phyloP scores from a whole-genome alignment of 2,888 invertebrate genomes.

The Megaustenia siamemsis region DNA sequence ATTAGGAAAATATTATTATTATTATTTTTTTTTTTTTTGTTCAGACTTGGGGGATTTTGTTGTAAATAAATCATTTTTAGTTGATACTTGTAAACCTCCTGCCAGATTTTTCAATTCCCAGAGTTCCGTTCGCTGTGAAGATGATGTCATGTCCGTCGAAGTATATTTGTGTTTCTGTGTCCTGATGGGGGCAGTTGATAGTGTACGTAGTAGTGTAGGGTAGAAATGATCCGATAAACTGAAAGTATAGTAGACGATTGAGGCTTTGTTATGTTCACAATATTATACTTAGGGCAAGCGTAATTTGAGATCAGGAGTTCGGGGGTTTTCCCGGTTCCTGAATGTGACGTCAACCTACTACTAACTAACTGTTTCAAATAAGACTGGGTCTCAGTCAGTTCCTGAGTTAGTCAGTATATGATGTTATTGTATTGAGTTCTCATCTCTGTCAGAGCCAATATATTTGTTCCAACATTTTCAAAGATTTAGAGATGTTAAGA shows the following conservation, averaged over 20 bases:
- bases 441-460: no score
- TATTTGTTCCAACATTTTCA: no score
- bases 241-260: not conserved
- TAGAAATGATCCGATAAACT: not conserved
- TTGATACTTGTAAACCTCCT: no score
- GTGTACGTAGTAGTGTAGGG: not conserved
- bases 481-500: not conserved
- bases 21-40: no score
- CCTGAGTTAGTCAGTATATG: no score
- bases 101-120: conserved; percentile 50
- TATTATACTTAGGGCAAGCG: not conserved
- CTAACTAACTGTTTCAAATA: no score
- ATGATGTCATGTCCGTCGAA: conserved; percentile 64
- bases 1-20: no score
- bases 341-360: conserved; percentile 77
- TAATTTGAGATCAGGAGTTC: conserved; percentile 32
- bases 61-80: not conserved
- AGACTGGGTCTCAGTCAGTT: no score
- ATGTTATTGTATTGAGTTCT: no score
- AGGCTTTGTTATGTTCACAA: not conserved
- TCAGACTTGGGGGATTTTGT: no score
- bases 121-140: conserved; percentile 59
- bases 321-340: conserved; percentile 62
- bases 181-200: not conserved
- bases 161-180: conserved; percentile 38